Conservation (phyloP, 2,888 invertebrate species). For the Auanema sp. region DNA sequence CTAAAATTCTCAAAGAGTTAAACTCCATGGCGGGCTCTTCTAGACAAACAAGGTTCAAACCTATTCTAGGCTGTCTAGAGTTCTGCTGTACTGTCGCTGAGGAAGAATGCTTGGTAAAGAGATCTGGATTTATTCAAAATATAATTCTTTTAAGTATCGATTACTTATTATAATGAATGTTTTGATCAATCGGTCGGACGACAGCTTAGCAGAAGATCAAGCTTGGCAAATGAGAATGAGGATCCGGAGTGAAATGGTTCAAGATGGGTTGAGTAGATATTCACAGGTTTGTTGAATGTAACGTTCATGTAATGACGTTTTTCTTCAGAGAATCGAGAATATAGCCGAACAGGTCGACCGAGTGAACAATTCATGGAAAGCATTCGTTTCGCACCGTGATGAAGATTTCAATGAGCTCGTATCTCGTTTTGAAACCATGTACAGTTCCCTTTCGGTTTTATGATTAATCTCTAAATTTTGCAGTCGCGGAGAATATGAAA, state of each 20-base stretch:
- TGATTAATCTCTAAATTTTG: constrained; percentile 7
- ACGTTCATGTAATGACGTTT: not conserved
- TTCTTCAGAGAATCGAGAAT: constrained; percentile 16
- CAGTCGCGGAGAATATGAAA: constrained; percentile 45
- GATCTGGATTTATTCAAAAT: not conserved
- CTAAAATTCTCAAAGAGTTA: constrained; percentile 34
- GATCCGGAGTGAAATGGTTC: constrained; percentile 32
- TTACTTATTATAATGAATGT: constrained; percentile 34
- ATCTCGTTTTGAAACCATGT: constrained; percentile 24
- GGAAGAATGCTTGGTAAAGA: constrained; percentile 17
- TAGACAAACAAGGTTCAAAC: constrained; percentile 27
- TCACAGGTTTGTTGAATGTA: constrained; percentile 3
- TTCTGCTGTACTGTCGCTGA: constrained; percentile 22
- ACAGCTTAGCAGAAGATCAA: constrained; percentile 64
- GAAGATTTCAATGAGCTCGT: constrained; percentile 30
- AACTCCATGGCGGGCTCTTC: constrained; percentile 11
- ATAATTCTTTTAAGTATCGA: constrained; percentile 19
- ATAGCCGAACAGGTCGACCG: not conserved
- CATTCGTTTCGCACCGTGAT: constrained; percentile 14
- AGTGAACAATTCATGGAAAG: constrained; percentile 2
- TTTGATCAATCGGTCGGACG: constrained; percentile 71
- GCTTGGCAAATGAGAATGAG: constrained; percentile 43
- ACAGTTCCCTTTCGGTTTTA: not conserved
- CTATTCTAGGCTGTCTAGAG: constrained; percentile 29
- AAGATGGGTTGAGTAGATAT: constrained; percentile 23